These are phyloP conservation scores for Nymphalis c-album DNA, from an alignment of 2,888 invertebrate species.

Conservation along the genomic window DNA sequence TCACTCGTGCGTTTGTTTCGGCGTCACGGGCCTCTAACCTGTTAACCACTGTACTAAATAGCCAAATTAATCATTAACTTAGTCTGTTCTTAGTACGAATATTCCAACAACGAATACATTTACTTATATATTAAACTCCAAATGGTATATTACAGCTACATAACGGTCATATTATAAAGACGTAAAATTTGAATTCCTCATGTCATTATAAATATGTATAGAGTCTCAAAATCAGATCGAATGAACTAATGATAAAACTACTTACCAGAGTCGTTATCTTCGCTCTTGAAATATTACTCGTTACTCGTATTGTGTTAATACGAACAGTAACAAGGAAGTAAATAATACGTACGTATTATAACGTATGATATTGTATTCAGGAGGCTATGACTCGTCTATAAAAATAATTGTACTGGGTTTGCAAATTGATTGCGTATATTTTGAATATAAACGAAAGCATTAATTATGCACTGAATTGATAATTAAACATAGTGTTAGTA, in stretches of 20 bases:
- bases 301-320: constrained; percentile 61
- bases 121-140: neutral
- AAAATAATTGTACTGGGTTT: constrained; percentile 7
- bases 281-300: constrained; percentile 69
- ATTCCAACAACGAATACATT: no score
- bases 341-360: constrained; percentile 17
- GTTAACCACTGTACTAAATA: neutral
- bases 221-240: neutral
- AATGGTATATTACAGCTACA: neutral
- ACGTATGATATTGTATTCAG: constrained; percentile 16
- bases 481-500: no score
- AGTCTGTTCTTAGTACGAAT: neutral
- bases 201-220: neutral
- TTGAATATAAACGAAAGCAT: neutral
- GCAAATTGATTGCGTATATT: constrained; percentile 1
- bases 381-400: constrained; percentile 8
- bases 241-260: constrained; percentile 42
- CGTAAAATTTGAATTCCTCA: neutral
- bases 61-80: neutral
- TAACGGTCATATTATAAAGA: neutral
- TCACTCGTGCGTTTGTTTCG: constrained; percentile 11
- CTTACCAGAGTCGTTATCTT: constrained; percentile 63
- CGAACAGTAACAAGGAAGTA: constrained; percentile 67
- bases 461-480: no score
- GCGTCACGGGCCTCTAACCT: constrained; percentile 6